A percentile compares a stretch with the other conserved stretches of the same genome.
phyloP scores from a whole-genome alignment of 2,888 invertebrate genomes.

The Pyrgus malvae region DNA sequence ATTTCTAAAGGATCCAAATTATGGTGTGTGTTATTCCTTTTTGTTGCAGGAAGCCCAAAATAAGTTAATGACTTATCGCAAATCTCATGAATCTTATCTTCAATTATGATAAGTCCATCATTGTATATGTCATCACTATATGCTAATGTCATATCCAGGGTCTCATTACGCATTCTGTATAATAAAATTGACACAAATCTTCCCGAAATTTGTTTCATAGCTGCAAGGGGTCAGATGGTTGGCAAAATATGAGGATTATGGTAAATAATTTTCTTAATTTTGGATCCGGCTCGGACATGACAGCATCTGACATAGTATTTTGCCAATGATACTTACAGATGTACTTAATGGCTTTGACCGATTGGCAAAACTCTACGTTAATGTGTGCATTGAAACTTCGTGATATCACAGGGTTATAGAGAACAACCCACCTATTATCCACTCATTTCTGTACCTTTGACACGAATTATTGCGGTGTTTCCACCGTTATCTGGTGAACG shows the following conservation, averaged over 20 bases:
- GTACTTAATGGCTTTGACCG: no score
- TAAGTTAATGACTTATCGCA: slow-evolving; percentile 8
- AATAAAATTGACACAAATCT: slow-evolving; percentile 26
- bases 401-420: no score
- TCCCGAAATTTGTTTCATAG: slow-evolving; percentile 29
- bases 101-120: slow-evolving; percentile 6
- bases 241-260: slow-evolving; percentile 31
- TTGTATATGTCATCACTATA: slow-evolving; percentile 31
- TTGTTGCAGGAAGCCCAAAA: slow-evolving; percentile 28
- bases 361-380: no score
- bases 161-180: slow-evolving; percentile 32
- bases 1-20: slow-evolving; percentile 30
- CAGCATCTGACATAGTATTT: slow-evolving; percentile 28
- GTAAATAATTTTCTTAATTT: slow-evolving; percentile 27
- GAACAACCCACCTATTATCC: no score
- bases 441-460: no score
- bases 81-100: slow-evolving; percentile 19
- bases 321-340: no score
- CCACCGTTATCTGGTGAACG: no score
- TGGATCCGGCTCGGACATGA: slow-evolving; percentile 23
- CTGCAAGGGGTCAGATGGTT: slow-evolving; percentile 29
- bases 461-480: no score
- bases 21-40: slow-evolving; percentile 22
- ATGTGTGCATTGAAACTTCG: no score
- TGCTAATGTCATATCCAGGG: slow-evolving; percentile 35